Evolutionary conservation across 2,888 invertebrate genomes (phyloP), one percentile per base, ranked within the genome.

Genomic region (Choreutis nemorana): DNA sequence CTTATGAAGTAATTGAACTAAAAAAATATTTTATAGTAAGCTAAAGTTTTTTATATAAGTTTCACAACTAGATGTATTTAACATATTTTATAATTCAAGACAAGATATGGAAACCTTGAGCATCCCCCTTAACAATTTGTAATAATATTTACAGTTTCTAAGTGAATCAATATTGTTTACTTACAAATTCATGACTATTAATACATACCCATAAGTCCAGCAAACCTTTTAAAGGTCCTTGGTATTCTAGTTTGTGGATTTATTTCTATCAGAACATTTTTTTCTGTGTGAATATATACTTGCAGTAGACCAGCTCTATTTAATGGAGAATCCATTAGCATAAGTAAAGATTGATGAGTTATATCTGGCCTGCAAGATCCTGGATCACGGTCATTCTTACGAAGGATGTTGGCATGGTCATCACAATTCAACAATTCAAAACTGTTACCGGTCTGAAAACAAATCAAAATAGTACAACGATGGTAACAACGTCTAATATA

Each of bases 211-310:
- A 98, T 97, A 24, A 98, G 73, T 7, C 97, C 97, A 44, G 95
- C 94, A 81, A 98, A 98, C 59, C 97, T 83, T 61, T 97, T 97
- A 58, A 95, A 98, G 2, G 97, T 98, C 40, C 97, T 82, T 1
- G 98, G 98, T 68, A 98, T 95, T 53, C 97, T 85, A 0, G 97
- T 97, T 65, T 97, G 97, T 21, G 98, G 97, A 66, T 96, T 96
- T 15, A 97, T 86, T 86, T 96, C 95, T 47, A 97, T 95, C 0
- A 97, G 80, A 21, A 95, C 92, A 82, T 95, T 95, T 52, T 91
- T 91, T 50, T 89, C 90, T 3, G 96, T 96, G 49, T 90, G 92
- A 31, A 96, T 82, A 52, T 94, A 96, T 2, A 97, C 94, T 83
- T 98, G 97, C n/a, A 99, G 73, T 10, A 96, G 78, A 0, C 96